Evolutionary conservation across 2,797 vertebrate species (phyloP).

Genomic region (Vultur gryphus): DNA sequence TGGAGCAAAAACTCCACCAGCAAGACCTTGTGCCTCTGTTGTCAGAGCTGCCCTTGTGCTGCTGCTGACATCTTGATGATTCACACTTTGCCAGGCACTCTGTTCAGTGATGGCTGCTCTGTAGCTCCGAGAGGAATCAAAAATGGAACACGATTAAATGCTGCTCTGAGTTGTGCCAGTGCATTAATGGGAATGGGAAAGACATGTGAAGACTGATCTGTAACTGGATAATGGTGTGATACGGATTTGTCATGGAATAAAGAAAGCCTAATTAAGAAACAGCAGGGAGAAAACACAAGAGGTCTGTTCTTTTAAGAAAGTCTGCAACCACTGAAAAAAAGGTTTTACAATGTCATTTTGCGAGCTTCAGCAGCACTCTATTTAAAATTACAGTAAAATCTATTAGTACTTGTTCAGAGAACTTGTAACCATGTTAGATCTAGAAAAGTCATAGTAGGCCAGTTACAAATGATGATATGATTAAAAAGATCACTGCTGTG

Average conservation of each 20-base stretch:
- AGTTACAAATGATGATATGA: not conserved
- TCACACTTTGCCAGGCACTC: not conserved
- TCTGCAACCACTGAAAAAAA: not conserved
- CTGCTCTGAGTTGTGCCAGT: not conserved
- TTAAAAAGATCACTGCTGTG: not conserved
- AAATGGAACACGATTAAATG: not conserved
- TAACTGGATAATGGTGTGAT: slow-evolving; percentile 30
- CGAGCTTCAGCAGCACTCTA: not conserved
- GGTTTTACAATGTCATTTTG: slow-evolving; percentile 7
- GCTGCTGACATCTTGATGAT: not conserved
- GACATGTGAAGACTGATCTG: not conserved
- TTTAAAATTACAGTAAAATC: slow-evolving; percentile 34
- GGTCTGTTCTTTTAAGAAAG: slow-evolving; percentile 25
- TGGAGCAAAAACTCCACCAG: not conserved
- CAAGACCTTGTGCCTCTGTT: not conserved
- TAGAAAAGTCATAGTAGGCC: not conserved
- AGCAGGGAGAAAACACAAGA: slow-evolving; percentile 17
- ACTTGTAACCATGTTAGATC: not conserved
- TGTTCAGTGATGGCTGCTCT: not conserved
- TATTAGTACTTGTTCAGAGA: slow-evolving; percentile 6
- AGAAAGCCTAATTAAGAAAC: slow-evolving; percentile 43
- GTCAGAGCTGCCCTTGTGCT: not conserved
- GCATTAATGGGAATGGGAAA: slow-evolving; percentile 33
- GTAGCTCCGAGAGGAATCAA: not conserved
- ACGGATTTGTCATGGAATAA: slow-evolving; percentile 13